A percentile compares a stretch with the other conserved stretches of the same genome.
Evolutionary conservation across 2,888 invertebrate species (phyloP).

Genomic region (Spodoptera picta): DNA sequence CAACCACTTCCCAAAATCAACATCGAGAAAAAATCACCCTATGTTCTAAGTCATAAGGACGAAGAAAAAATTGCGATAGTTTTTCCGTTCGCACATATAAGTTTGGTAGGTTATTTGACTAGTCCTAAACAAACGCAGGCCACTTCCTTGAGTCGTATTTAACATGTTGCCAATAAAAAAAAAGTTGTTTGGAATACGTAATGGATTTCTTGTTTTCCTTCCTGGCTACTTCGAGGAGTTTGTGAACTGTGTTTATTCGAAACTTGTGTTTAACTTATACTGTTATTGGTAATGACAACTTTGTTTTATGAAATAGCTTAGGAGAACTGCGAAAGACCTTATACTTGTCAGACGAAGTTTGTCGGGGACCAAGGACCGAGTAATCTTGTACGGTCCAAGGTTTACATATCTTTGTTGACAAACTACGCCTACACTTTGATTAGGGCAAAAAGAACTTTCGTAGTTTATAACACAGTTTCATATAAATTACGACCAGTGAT

Average conservation of each 20-base stretch:
- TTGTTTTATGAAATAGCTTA: slow-evolving; percentile 29
- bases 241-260: slow-evolving; percentile 42
- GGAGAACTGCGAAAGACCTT: slow-evolving; percentile 4
- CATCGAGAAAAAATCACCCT: slow-evolving; percentile 1
- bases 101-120: slow-evolving; percentile 61
- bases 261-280: slow-evolving; percentile 43
- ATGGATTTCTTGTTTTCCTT: slow-evolving; percentile 72
- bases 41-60: not conserved
- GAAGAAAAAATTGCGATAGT: not conserved
- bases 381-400: slow-evolving; percentile 5
- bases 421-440: too few species aligned
- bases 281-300: slow-evolving; percentile 28
- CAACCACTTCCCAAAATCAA: slow-evolving; percentile 5
- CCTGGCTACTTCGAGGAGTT: slow-evolving; percentile 50
- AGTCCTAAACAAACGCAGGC: slow-evolving; percentile 72
- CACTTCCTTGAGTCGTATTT: slow-evolving; percentile 71
- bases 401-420: not conserved
- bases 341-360: slow-evolving; percentile 18
- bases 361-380: not conserved
- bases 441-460: too few species aligned
- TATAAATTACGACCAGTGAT: too few species aligned
- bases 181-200: slow-evolving; percentile 75
- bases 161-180: slow-evolving; percentile 76
- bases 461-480: too few species aligned
- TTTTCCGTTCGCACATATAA: slow-evolving; percentile 23